These are phyloP conservation scores for Xenus cinereus DNA, from an alignment of 2,113 vertebrate species.

Conservation along the genomic window DNA sequence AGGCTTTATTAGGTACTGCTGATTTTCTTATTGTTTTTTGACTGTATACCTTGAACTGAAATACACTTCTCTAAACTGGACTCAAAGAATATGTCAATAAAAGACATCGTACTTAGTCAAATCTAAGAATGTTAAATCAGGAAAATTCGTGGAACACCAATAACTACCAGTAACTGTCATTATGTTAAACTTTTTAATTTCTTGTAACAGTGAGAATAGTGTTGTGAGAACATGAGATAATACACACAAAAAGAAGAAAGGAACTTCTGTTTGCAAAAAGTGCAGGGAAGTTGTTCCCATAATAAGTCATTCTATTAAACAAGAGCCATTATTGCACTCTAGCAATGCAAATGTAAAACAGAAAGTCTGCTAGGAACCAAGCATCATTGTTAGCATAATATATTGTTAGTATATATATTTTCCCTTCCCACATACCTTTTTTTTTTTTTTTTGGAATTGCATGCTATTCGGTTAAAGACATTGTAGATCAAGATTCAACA, in stretches of 20 bases:
- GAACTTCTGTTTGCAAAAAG: conserved; percentile 51
- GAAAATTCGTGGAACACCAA: background rate
- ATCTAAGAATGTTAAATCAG: background rate
- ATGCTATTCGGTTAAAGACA: background rate
- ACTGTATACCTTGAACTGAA: background rate
- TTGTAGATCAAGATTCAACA: conserved; percentile 31
- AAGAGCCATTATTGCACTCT: conserved; percentile 29
- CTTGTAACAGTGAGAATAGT: background rate
- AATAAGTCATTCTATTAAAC: conserved; percentile 56
- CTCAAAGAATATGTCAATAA: background rate
- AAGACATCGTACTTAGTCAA: background rate
- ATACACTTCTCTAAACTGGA: background rate
- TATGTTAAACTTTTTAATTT: conserved; percentile 30
- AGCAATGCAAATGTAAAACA: conserved; percentile 38
- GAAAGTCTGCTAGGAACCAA: conserved; percentile 25
- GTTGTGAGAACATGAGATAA: conserved; percentile 20
- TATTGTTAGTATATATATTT: conserved; percentile 19
- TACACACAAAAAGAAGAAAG: conserved; percentile 50
- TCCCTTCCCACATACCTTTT: background rate
- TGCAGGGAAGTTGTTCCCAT: conserved; percentile 32
- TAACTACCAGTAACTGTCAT: background rate
- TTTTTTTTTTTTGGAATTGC: background rate
- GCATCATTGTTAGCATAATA: conserved; percentile 6
- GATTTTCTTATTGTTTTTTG: conserved; percentile 46
- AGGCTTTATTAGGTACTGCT: conserved; percentile 47